Base-by-base conservation (phyloP, 2,113 vertebrate species). In the Ailuropoda melanoleuca region DNA sequence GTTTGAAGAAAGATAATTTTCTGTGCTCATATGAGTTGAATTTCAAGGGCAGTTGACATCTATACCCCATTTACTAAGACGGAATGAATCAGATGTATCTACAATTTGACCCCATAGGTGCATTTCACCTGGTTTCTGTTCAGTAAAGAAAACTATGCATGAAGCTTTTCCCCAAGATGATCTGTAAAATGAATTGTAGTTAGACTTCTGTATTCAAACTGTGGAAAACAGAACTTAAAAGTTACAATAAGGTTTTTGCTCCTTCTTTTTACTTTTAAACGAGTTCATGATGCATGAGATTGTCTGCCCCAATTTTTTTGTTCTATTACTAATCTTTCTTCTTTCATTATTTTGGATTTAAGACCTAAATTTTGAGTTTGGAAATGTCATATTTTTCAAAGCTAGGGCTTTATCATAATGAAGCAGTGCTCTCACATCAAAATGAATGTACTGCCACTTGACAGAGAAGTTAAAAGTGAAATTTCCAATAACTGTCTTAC, bases 381-480 rank as follows among this genome's bases (percentile, higher is more conserved):
- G 96, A 97, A 93, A 90, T 86, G 72, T 87, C 94, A 60, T 93
- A 75, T 85, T 97, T 97, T 98, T 95, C 92, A 93, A 56, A 15
- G 86, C 74, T 77, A 66, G 70, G 77, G 53, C 43, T 98, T 97
- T 98, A 97, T 95, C 95, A 90, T 72, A 97, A 96, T 95, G 92
- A 98, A 97, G 80, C 55, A 97, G 95, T 58, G 8, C 29, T 96
- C 93, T 75, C 62, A 74, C 46, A 80, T 93, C 84, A 93, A 89
- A 97, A 97, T 86, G 77, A 94, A 90, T n/a, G 83, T 74, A 39
- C 82, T 97, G 43, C 85, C 29, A 83, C 84, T 96, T 97, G 92
- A 96, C 98, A 97, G 92, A 97, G 96, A 97, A 60, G 97, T 94
- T 95, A 78, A 85, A 70, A 74, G 93, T 91, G 87, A 97, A 94